phyloP scores from a whole-genome alignment of 2,113 vertebrate genomes.

The Sinocyclocheilus rhinocerous region DNA sequence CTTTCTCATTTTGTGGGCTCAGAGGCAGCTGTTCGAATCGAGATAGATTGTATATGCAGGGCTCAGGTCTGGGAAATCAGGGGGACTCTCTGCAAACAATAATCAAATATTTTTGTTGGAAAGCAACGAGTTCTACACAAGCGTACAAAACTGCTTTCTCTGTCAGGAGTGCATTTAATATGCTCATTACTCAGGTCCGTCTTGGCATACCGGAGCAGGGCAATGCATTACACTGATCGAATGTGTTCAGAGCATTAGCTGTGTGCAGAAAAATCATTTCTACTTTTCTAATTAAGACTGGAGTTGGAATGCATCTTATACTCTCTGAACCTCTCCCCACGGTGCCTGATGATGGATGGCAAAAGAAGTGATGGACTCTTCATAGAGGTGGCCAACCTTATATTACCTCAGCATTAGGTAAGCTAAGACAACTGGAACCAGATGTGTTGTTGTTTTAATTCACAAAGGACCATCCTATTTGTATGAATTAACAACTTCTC shows the following conservation, averaged over 20 bases:
- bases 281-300: constrained; percentile 67
- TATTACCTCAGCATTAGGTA: constrained; percentile 50
- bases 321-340: constrained; percentile 47
- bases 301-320: constrained; percentile 56
- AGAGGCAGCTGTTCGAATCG: constrained; percentile 55
- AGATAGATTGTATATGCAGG: constrained; percentile 57
- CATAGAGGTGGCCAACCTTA: constrained; percentile 41
- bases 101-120: constrained; percentile 76
- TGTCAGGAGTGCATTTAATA: constrained; percentile 71
- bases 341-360: constrained; percentile 43
- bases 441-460: constrained; percentile 47
- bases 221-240: constrained; percentile 59
- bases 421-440: constrained; percentile 51
- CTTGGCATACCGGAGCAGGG: constrained; percentile 61
- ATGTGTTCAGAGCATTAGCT: constrained; percentile 50
- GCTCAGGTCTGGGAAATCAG: constrained; percentile 60
- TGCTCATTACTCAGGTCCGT: constrained; percentile 69
- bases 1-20: constrained; percentile 39
- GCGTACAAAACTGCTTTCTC: constrained; percentile 62
- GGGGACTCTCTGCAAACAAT: constrained; percentile 71
- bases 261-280: constrained; percentile 61
- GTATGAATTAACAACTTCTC: constrained; percentile 36
- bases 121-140: constrained; percentile 54
- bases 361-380: constrained; percentile 53
- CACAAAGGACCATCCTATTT: constrained; percentile 44